phyloP scores from a whole-genome alignment of 2,797 vertebrate genomes.

The Melanotaenia pygmaea region DNA sequence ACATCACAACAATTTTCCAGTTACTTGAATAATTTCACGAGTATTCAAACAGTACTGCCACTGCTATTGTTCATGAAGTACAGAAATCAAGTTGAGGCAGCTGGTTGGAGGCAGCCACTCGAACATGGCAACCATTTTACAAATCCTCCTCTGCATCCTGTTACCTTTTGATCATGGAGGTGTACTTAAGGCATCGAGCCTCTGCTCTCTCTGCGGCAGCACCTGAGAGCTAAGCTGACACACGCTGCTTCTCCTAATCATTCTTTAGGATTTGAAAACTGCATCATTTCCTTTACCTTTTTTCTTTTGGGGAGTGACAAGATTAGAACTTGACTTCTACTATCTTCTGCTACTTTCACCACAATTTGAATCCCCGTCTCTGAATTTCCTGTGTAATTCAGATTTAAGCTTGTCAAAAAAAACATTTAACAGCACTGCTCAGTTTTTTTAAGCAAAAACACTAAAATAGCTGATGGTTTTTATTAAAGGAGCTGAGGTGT shows the following conservation, averaged over 20 bases:
- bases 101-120: not conserved
- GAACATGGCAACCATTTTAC: not conserved
- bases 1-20: no score
- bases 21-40: no score
- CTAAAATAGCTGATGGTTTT: not conserved
- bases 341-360: not conserved
- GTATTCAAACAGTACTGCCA: no score
- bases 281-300: not conserved
- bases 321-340: not conserved
- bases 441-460: not conserved
- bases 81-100: not conserved
- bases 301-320: not conserved
- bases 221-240: not conserved
- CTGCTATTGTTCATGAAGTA: not conserved
- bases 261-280: not conserved
- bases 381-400: not conserved
- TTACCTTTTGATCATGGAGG: not conserved
- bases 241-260: not conserved
- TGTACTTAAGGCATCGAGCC: not conserved
- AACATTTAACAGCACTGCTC: not conserved
- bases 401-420: slow-evolving; percentile 7
- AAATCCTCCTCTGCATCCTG: not conserved
- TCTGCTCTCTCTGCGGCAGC: not conserved
- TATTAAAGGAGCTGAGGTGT: no score
- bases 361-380: not conserved